A percentile compares a stretch with the other conserved stretches of the same genome.
These are phyloP conservation scores for Hyperoodon ampullatus DNA, from an alignment of 2,113 vertebrate species.

Conservation along the genomic window DNA sequence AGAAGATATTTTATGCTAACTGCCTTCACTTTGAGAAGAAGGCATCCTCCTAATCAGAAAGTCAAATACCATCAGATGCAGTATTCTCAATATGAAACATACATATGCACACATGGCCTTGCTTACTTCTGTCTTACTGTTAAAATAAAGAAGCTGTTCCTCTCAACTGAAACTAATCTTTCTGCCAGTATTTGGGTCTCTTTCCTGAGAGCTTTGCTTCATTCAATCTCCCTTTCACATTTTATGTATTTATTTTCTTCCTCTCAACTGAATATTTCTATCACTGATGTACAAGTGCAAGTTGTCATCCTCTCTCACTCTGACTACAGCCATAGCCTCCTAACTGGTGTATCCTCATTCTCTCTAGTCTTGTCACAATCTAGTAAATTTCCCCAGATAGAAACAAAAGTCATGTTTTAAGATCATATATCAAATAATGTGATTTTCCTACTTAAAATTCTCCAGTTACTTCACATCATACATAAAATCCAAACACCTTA, in stretches of 20 bases:
- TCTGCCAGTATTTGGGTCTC: neutral
- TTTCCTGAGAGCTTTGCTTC: neutral
- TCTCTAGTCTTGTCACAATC: neutral
- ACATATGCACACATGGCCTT: neutral
- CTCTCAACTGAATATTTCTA: neutral
- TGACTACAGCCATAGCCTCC: neutral
- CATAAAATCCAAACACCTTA: neutral
- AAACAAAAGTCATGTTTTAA: neutral
- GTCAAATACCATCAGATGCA: neutral
- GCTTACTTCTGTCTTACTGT: neutral
- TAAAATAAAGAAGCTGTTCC: neutral
- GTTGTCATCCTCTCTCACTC: neutral
- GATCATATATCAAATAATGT: neutral
- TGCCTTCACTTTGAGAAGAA: slow-evolving; percentile 4
- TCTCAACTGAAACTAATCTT: neutral
- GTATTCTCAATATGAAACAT: neutral
- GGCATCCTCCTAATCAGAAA: neutral
- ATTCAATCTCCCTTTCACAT: neutral
- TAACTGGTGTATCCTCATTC: neutral
- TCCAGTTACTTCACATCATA: neutral
- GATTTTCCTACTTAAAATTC: neutral
- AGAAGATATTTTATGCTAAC: neutral
- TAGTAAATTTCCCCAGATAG: neutral
- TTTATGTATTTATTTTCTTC: neutral
- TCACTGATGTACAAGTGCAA: neutral